phyloP scores from a whole-genome alignment of 2,797 vertebrate genomes.

The Xerus rutilus region DNA sequence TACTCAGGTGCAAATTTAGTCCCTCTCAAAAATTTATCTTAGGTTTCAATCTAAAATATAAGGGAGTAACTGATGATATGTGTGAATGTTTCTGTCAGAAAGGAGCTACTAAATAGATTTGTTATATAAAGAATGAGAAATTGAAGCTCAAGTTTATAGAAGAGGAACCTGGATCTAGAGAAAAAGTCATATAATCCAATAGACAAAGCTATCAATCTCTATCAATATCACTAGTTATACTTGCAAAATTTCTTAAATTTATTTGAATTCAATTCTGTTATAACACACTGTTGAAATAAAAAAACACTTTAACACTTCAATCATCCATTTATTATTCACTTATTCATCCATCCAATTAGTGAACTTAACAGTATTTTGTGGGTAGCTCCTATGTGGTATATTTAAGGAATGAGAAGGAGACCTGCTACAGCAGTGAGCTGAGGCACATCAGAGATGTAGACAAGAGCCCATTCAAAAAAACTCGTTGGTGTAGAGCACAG shows the following conservation, averaged over 20 bases:
- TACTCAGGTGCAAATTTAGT: not conserved
- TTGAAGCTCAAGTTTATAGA: not conserved
- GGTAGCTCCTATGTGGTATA: not conserved
- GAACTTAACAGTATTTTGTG: not conserved
- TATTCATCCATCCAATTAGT: not conserved
- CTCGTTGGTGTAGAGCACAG: not conserved
- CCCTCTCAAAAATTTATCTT: constrained; percentile 38
- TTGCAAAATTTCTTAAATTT: constrained; percentile 6
- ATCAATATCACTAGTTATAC: not conserved
- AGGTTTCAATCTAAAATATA: constrained; percentile 8
- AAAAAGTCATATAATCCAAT: not conserved
- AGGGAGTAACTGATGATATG: constrained; percentile 50
- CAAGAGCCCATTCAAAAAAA: not conserved
- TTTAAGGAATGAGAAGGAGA: not conserved
- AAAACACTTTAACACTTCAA: not conserved
- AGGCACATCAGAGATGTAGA: not conserved
- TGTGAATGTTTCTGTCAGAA: constrained; percentile 42
- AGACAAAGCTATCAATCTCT: not conserved
- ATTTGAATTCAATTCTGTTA: not conserved
- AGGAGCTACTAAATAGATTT: not conserved
- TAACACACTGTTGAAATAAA: not conserved
- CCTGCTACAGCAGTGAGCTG: not conserved
- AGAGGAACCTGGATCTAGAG: not conserved
- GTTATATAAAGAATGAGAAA: constrained; percentile 25
- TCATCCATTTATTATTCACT: not conserved